Conservation (phyloP, 2,888 invertebrate genomes). For the Clanis bilineata region DNA sequence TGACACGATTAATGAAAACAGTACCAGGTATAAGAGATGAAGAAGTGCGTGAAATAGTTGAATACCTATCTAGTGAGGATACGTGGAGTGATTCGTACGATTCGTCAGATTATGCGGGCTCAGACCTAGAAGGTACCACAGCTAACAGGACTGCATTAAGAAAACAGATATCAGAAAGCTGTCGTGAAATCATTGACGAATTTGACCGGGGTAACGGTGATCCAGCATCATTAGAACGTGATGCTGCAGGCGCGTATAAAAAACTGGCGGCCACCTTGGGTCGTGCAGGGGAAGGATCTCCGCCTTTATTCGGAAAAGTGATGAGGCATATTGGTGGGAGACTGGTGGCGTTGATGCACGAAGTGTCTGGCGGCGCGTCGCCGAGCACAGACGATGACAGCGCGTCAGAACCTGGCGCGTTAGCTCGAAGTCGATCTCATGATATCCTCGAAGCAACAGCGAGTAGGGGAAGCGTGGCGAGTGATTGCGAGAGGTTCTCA, state of each 20-base stretch:
- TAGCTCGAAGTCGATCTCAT: slow-evolving; percentile 91
- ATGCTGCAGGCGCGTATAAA: slow-evolving; percentile 93
- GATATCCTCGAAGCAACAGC: slow-evolving; percentile 87
- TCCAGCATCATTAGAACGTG: slow-evolving; percentile 83
- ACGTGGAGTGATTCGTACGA: slow-evolving; percentile 97
- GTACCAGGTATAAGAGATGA: slow-evolving; percentile 95
- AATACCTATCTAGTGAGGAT: slow-evolving; percentile 95
- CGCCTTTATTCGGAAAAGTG: slow-evolving; percentile 93
- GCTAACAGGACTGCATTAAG: slow-evolving; percentile 87
- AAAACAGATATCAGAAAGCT: slow-evolving; percentile 93
- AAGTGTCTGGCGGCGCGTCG: slow-evolving; percentile 91
- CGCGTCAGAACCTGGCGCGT: slow-evolving; percentile 85
- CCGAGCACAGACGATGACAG: slow-evolving; percentile 89
- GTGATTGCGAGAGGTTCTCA: slow-evolving; percentile 94
- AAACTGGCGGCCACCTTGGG: slow-evolving; percentile 92
- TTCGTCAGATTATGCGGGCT: slow-evolving; percentile 95
- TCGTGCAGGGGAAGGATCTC: slow-evolving; percentile 87
- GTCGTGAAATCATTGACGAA: slow-evolving; percentile 93
- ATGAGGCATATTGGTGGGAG: slow-evolving; percentile 96
- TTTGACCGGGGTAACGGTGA: slow-evolving; percentile 89
- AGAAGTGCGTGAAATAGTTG: slow-evolving; percentile 95
- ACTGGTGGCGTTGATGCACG: slow-evolving; percentile 94
- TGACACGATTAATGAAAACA: slow-evolving; percentile 95
- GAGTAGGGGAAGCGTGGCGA: slow-evolving; percentile 86
- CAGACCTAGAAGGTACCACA: slow-evolving; percentile 88